Base-by-base conservation (phyloP, 2,888 invertebrate species). In the Spodoptera littoralis region DNA sequence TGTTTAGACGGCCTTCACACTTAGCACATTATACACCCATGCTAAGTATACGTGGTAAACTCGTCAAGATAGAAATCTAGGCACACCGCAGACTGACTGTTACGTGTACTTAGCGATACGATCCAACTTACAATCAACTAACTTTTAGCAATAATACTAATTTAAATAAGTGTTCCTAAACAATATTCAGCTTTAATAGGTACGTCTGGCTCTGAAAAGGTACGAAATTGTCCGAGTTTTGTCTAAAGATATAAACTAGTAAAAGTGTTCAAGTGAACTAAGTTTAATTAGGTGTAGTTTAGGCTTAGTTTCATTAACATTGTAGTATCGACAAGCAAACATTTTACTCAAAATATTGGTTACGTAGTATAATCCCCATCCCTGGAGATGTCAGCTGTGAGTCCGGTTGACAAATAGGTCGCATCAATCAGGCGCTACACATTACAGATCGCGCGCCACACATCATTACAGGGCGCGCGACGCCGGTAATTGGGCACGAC, bases 401-500 rank as follows among this genome's bases (percentile, higher is more conserved):
- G 52, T 48, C 42, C 13, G 36, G 27, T 12, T 36, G 67, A 45
- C 53, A 47, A 62, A 50, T n/a, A 47, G 42, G 5, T 54, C 42
- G 41, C 57, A 70, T 76, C 72, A 66, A 60, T 72, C 73, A 59
- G 48, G 11, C 47, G 44, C 36, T 44, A 43, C 52, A 51, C 61
- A 65, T 63, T 60, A 65, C 65, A 54, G 57, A 66, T 64, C 59
- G 62, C 68, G 54, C 63, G 65, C 66, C 65, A 69, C 75, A 67
- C 65, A 53, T 71, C 64, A 70, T 72, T 67, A 56, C 52, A 44
- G 55, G 47, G 60, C 55, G 55, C 77, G 65, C 75, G 59, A 56
- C 44, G 65, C 57, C 62, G 60, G 73, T 77, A 77, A 75, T 77
- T 73, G 70, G 69, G 49, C 49, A 12, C 43, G 46, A 55, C 76